Base-by-base conservation (phyloP, 2,797 vertebrate species). In the Craterocephalus amniculus region DNA sequence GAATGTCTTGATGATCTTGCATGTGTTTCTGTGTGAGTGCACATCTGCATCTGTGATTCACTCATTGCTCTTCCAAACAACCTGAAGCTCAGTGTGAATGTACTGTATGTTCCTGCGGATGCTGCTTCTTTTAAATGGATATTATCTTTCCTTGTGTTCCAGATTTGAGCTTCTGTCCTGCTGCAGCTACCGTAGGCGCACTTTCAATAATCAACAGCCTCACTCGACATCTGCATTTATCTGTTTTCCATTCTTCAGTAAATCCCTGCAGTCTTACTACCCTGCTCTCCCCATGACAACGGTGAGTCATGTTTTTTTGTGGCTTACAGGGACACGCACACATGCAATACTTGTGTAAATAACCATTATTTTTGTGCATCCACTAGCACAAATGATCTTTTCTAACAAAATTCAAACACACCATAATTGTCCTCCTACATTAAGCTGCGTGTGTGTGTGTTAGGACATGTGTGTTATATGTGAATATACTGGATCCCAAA, bases 281-380 rank as follows among this genome's bases (percentile, higher is more conserved):
- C 68, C 74, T 67, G 70, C 72, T 82, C 79, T 87, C 63, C 75
- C 86, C 78, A 76, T 85, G 81, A 87, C 87, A 91, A 86, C 81
- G 79, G 79, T 79, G 85, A 91, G 48, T 85, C 80, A 77, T 34
- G 29, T 31, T 31, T 31, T 78, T 68, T 72, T 67, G 57, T 74
- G 65, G 80, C 63, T 81, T 59, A 54, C 2, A 63, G 29, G 2
- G 4, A 62, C 38, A 69, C 24, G 29, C 51, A 49, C 57, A 36
- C 27, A 31, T 31, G 55, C 11, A n/a, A 52, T 52, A 18, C 40
- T 49, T 70, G 32, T 74, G 78, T 68, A 85, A 83, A 84, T 77
- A 80, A 45, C 16, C 16, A 3, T 48, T 18, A 1, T 68, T 83
- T 79, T 72, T 36, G 58, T 67, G 56, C 65, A 71, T 36, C 70